phyloP scores from a whole-genome alignment of 2,888 invertebrate species.

The Seira ritae region DNA sequence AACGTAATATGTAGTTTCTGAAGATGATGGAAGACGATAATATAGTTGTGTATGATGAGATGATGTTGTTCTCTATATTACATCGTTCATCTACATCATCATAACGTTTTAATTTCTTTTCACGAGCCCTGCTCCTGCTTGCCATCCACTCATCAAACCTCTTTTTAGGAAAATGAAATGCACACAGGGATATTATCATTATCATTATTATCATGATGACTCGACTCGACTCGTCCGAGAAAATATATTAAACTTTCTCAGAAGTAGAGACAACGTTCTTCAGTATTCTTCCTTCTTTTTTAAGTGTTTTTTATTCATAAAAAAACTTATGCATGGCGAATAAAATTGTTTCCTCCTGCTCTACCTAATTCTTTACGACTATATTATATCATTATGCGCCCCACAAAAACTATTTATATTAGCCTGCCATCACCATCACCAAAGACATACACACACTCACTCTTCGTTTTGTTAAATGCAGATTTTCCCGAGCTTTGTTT shows the following conservation, averaged over 20 bases:
- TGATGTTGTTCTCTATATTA: too few species aligned
- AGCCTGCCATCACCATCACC: too few species aligned
- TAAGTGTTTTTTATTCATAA: conserved; percentile 18
- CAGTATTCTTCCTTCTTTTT: neutral
- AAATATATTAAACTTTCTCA: conserved; percentile 57
- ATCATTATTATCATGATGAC: conserved; percentile 45
- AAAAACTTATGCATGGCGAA: neutral
- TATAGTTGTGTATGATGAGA: too few species aligned
- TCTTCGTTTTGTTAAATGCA: conserved; percentile 4
- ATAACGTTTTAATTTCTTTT: conserved; percentile 25
- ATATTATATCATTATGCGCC: conserved; percentile 1
- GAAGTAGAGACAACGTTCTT: conserved; percentile 2
- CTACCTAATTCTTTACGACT: conserved; percentile 32
- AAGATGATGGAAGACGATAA: too few species aligned
- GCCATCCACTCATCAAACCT: conserved; percentile 39
- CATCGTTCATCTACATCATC: too few species aligned
- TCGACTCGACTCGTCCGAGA: conserved; percentile 41
- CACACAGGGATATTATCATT: conserved; percentile 41
- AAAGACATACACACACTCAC: too few species aligned
- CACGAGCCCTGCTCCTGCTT: neutral
- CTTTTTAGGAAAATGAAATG: conserved; percentile 46
- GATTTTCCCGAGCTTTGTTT: conserved; percentile 23
- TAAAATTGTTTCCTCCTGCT: conserved; percentile 25
- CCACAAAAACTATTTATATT: too few species aligned
- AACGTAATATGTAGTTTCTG: too few species aligned